A percentile compares a stretch with the other conserved stretches of the same genome.
These are phyloP conservation scores for Cabera pusaria DNA, from an alignment of 2,888 invertebrate species.

Conservation along the genomic window DNA sequence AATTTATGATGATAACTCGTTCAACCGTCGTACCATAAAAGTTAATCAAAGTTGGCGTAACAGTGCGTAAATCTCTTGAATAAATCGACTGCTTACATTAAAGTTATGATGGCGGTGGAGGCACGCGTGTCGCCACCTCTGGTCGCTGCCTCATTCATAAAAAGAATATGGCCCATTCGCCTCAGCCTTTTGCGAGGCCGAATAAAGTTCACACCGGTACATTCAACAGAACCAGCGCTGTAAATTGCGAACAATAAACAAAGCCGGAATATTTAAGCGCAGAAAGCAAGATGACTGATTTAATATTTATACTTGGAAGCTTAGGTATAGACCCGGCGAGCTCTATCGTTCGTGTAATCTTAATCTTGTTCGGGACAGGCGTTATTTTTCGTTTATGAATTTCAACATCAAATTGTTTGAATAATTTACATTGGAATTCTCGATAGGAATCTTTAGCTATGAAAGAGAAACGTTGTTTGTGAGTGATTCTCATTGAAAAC, in stretches of 20 bases:
- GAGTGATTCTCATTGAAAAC: no score
- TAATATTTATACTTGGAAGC: slow-evolving; percentile 21
- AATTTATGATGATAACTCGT: slow-evolving; percentile 1
- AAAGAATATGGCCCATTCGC: slow-evolving; percentile 16
- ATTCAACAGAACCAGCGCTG: slow-evolving; percentile 9
- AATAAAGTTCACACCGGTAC: slow-evolving; percentile 17
- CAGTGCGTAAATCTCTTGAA: slow-evolving; percentile 3
- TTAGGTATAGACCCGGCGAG: slow-evolving; percentile 19
- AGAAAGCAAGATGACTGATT: slow-evolving; percentile 21
- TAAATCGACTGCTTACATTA: slow-evolving; percentile 6
- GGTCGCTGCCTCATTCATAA: slow-evolving; percentile 13
- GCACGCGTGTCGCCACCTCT: slow-evolving; percentile 6
- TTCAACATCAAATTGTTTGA: slow-evolving; percentile 18
- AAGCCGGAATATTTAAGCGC: slow-evolving; percentile 21
- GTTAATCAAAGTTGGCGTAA: slow-evolving; percentile 3
- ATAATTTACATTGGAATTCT: slow-evolving; percentile 11
- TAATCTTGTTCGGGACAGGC: slow-evolving; percentile 15
- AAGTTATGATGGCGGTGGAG: slow-evolving; percentile 10
- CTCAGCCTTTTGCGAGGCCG: slow-evolving; percentile 13
- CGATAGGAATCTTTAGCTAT: slow-evolving; percentile 5
- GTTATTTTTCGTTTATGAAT: slow-evolving; percentile 20
- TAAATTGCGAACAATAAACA: slow-evolving; percentile 22
- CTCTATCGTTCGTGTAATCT: slow-evolving; percentile 19
- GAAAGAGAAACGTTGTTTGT: no score
- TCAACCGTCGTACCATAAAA: slow-evolving; percentile 1